phyloP scores from a whole-genome alignment of 2,888 invertebrate species.

The Ectropis crepuscularia region DNA sequence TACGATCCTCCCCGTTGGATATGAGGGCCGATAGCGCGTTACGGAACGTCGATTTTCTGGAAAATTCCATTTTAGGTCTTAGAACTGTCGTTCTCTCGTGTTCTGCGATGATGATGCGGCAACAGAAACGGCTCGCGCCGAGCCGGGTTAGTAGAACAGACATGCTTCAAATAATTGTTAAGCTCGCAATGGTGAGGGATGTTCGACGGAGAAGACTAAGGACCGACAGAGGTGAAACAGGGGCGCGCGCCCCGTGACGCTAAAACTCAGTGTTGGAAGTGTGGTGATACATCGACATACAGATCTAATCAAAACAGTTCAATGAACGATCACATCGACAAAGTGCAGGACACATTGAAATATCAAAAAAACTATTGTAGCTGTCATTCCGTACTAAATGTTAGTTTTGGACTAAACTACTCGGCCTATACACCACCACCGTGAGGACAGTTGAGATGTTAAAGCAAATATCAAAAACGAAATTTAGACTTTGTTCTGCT shows the following conservation, averaged over 20 bases:
- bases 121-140: constrained; percentile 81
- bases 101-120: constrained; percentile 78
- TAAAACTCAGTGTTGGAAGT: constrained; percentile 70
- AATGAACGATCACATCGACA: constrained; percentile 81
- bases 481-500: constrained; percentile 85
- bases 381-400: constrained; percentile 80
- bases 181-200: constrained; percentile 84
- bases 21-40: constrained; percentile 85
- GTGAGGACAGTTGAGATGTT: constrained; percentile 69
- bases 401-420: constrained; percentile 73
- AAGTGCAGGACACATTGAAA: constrained; percentile 72
- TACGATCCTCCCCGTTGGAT: constrained; percentile 85
- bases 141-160: constrained; percentile 79
- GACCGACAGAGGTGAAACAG: constrained; percentile 64
- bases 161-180: constrained; percentile 83
- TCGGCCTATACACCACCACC: constrained; percentile 83
- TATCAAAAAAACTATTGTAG: constrained; percentile 64
- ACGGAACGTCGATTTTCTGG: constrained; percentile 85
- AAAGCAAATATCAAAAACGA: constrained; percentile 85
- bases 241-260: constrained; percentile 62
- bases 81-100: constrained; percentile 66
- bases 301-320: constrained; percentile 75
- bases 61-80: constrained; percentile 83
- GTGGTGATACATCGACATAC: constrained; percentile 82
- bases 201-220: constrained; percentile 76